phyloP scores from a whole-genome alignment of 92 coral and sea anemone genomes.

The Meandrina meandrites region DNA sequence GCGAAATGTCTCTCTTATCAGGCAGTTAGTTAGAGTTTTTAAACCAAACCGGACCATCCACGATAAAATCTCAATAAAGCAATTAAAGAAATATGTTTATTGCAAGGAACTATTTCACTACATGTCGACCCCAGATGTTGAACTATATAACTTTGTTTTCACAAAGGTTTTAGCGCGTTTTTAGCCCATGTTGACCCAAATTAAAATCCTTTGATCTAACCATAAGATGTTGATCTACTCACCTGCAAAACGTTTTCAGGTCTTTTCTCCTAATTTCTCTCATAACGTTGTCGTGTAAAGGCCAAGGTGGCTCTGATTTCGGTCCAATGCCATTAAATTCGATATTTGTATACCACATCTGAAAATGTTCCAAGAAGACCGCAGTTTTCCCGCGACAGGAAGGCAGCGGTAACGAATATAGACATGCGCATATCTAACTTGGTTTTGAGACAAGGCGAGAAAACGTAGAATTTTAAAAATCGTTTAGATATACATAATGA shows the following conservation, averaged over 20 bases:
- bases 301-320: neutral
- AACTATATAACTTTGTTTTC: neutral
- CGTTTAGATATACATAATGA: too few relatives aligned
- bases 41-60: neutral
- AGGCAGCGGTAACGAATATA: conserved; percentile 2
- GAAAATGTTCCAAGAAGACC: neutral
- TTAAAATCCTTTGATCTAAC: neutral
- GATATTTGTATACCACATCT: neutral
- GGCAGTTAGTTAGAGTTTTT: neutral
- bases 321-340: neutral
- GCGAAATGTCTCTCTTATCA: neutral
- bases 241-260: neutral
- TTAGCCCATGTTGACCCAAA: neutral
- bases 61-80: neutral
- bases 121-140: neutral
- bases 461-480: neutral
- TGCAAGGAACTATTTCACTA: neutral
- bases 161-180: neutral
- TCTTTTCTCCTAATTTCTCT: neutral
- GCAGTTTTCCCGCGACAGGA: neutral
- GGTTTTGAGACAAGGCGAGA: neutral
- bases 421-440: neutral
- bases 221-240: neutral
- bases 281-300: neutral
- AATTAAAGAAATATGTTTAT: neutral